Percentiles rank a stretch among this genome's conserved stretches.
Conservation (phyloP, 2,797 vertebrate species). For the Anguilla anguilla region DNA sequence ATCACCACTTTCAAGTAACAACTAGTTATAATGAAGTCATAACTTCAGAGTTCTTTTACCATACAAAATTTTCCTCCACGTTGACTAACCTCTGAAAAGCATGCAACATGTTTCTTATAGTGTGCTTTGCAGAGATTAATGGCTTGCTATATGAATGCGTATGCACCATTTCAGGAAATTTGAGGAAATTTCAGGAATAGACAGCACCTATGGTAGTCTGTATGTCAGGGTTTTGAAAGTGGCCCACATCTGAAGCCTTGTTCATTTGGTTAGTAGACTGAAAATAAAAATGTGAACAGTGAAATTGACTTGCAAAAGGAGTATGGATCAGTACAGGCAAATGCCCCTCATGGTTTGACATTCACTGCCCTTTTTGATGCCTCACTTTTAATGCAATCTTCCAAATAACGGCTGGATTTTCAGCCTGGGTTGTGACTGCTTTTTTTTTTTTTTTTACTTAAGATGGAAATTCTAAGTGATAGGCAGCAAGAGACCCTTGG, state of each 20-base stretch:
- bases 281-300: background rate
- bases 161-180: background rate
- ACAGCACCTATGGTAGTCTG: background rate
- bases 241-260: background rate
- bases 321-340: background rate
- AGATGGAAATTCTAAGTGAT: background rate
- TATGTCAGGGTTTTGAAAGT: background rate
- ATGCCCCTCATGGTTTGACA: background rate
- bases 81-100: background rate
- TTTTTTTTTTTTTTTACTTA: background rate
- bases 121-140: background rate
- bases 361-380: conserved; percentile 8
- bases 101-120: background rate
- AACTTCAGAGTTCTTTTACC: background rate
- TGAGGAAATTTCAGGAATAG: background rate
- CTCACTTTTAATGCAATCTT: background rate
- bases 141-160: background rate
- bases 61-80: background rate
- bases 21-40: background rate
- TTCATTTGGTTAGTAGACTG: background rate
- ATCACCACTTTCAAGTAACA: background rate
- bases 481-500: background rate
- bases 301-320: conserved; percentile 11
- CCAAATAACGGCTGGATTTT: background rate
- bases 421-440: background rate